Conservation (phyloP, 2,888 invertebrate species). For the Penaeus monodon region DNA sequence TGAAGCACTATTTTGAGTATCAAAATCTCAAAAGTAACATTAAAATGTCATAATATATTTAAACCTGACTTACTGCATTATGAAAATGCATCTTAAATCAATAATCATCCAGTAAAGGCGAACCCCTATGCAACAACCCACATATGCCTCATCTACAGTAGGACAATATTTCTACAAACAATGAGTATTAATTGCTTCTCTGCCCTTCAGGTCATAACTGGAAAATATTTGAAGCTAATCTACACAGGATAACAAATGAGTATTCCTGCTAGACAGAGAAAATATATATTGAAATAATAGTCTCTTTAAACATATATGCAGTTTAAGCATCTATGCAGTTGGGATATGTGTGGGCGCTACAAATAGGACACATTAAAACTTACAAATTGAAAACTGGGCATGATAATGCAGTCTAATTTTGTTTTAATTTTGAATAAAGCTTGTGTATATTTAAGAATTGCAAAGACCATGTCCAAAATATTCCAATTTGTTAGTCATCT, state of each 20-base stretch:
- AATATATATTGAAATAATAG: not conserved
- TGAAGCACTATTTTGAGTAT: constrained; percentile 37
- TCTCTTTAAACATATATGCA: not conserved
- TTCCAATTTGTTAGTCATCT: constrained; percentile 1
- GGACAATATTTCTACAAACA: not conserved
- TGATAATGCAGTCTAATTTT: not conserved
- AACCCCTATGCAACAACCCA: constrained; percentile 27
- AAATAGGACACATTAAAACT: not conserved
- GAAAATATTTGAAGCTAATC: not conserved
- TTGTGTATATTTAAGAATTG: not conserved
- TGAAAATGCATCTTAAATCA: constrained; percentile 25
- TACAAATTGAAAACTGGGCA: not conserved
- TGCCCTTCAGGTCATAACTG: not conserved
- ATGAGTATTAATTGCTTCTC: not conserved
- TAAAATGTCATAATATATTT: constrained; percentile 31
- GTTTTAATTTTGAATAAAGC: not conserved
- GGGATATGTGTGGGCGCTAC: constrained; percentile 1
- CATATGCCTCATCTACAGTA: constrained; percentile 1
- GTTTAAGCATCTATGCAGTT: not conserved
- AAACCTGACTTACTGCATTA: constrained; percentile 35
- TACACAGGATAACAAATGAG: not conserved
- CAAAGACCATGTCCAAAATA: not conserved
- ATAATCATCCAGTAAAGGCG: constrained; percentile 24
- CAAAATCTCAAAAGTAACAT: constrained; percentile 34
- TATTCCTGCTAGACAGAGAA: not conserved